Evolutionary conservation across 2,113 vertebrate species (phyloP).

Genomic region (Sebastes fasciatus): DNA sequence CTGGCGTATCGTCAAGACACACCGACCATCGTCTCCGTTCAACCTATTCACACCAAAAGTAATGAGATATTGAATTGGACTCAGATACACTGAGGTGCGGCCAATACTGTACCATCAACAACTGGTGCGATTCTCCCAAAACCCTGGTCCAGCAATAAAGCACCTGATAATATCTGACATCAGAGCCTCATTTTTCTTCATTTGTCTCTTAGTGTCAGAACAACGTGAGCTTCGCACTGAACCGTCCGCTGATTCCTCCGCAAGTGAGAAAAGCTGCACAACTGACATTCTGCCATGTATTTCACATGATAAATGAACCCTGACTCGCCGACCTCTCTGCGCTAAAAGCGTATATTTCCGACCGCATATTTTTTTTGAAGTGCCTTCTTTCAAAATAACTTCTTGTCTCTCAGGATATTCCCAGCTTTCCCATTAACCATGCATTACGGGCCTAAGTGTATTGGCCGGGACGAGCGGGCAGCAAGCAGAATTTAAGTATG

Average conservation of each 20-base stretch:
- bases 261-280: constrained; percentile 12
- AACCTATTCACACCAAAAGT: constrained; percentile 77
- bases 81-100: constrained; percentile 44
- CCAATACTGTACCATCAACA: constrained; percentile 45
- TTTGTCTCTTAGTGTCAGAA: constrained; percentile 54
- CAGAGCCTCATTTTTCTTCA: constrained; percentile 65
- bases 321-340: constrained; percentile 20
- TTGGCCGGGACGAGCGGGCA: constrained; percentile 65
- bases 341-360: constrained; percentile 57
- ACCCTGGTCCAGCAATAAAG: constrained; percentile 30
- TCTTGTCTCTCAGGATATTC: constrained; percentile 63
- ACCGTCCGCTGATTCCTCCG: constrained; percentile 1
- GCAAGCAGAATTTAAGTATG: constrained; percentile 72
- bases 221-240: constrained; percentile 20
- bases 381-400: constrained; percentile 60
- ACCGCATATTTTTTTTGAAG: constrained; percentile 47
- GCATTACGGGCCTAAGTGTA: constrained; percentile 79
- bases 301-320: constrained; percentile 60
- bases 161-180: constrained; percentile 61
- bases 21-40: constrained; percentile 67
- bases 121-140: constrained; percentile 25
- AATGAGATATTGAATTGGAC: constrained; percentile 82
- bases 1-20: constrained; percentile 73
- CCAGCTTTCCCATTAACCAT: constrained; percentile 77
- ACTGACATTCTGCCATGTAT: constrained; percentile 41